Evolutionary conservation across 1,140 invertebrate genomes (phyloP), one percentile per base, ranked within the genome.

Genomic region (Hylaeus anthracinus): DNA sequence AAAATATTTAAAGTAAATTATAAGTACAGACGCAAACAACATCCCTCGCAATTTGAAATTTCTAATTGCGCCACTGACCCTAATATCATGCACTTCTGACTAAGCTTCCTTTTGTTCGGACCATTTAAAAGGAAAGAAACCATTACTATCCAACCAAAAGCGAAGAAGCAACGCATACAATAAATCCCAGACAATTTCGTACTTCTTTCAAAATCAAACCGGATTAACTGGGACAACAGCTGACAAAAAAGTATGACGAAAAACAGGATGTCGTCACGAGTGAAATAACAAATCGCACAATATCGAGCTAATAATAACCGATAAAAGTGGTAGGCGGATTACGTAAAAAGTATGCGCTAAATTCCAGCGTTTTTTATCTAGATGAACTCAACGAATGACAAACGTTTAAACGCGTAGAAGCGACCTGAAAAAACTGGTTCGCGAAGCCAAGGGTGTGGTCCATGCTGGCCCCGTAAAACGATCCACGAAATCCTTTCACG

Each of bases 401-500:
- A 41, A 15, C 5, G n/a, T 60, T 70, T 26, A 26, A 61, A 72
- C 53, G 26, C 14, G 5, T 58, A 9, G 41, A 72, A 63, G 69
- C 58, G 75, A 79, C 73, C 79, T 53, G 5, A 72, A 72, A 79
- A 79, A 79, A 82, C 63, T 61, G 69, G 67, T 72, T 66, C 69
- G n/a, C 41, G n/a, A 71, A 66, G 2, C 8, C 5, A 45, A n/a
- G 12, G 81, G 74, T 39, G 81, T 78, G 75, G 75, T 72, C 43
- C 43, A 39, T 1, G 69, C 37, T 60, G 60, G 61, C 39, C 65
- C 45, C 14, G 64, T 56, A 77, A 71, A n/a, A 67, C 63, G 65
- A 82, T 61, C 37, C 51, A 45, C n/a, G 2, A 64, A 39, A 39
- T 82, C 81, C 75, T 79, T 72, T 72, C 81, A 72, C 61, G 45